Evolutionary conservation across 2,113 vertebrate species (phyloP).

Genomic region (Choloepus hoffmanni): DNA sequence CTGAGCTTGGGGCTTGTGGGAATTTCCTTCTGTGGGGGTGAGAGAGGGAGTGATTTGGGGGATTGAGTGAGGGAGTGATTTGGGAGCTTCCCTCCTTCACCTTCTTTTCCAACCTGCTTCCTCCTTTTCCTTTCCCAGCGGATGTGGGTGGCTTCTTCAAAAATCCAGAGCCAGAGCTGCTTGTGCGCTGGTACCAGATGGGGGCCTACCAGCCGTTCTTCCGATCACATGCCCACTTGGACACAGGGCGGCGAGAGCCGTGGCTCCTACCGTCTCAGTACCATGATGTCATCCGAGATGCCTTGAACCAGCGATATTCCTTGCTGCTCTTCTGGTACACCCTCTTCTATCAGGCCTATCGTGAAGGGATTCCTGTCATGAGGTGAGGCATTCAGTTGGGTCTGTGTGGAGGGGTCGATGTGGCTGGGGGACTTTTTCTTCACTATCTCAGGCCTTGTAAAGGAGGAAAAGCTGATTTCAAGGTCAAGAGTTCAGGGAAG

Average conservation of each 20-base stretch:
- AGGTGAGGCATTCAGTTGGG: constrained; percentile 85
- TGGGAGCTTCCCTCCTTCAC: not conserved
- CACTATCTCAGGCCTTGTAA: not conserved
- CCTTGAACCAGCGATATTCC: constrained; percentile 90
- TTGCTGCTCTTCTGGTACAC: constrained; percentile 96
- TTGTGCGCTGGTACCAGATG: constrained; percentile 96
- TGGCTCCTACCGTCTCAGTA: constrained; percentile 94
- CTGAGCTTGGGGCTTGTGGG: constrained; percentile 92
- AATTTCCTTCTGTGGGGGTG: constrained; percentile 95
- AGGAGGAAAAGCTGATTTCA: not conserved
- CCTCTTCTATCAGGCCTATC: constrained; percentile 90
- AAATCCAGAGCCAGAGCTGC: constrained; percentile 90
- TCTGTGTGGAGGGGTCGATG: not conserved
- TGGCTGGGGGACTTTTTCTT: not conserved
- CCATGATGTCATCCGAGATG: constrained; percentile 89
- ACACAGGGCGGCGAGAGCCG: constrained; percentile 94
- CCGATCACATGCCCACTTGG: constrained; percentile 94
- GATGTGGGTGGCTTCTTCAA: constrained; percentile 96
- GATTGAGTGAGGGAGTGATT: not conserved
- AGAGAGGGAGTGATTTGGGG: constrained; percentile 53
- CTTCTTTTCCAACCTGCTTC: not conserved
- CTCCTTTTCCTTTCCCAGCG: constrained; percentile 82
- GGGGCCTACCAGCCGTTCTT: constrained; percentile 96
- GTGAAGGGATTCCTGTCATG: constrained; percentile 91
- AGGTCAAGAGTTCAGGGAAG: not conserved